Evolutionary conservation across 2,888 invertebrate genomes (phyloP).

Genomic region (Hypselothyrea guttata): DNA sequence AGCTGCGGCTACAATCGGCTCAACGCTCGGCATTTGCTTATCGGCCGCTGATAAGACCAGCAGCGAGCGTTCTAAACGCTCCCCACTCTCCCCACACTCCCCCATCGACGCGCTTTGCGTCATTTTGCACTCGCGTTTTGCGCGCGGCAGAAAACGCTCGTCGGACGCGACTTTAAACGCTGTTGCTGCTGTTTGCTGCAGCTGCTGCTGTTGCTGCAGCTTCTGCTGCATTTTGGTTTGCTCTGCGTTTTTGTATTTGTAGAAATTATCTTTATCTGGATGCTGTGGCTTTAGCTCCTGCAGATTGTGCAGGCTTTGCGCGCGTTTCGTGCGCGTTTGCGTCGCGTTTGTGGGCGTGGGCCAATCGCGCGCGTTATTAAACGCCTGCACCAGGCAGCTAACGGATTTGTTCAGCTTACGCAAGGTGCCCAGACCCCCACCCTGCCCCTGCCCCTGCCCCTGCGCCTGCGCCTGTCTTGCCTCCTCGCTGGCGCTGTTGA

Average conservation of each 20-base stretch:
- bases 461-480: too few species aligned
- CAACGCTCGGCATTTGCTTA: slow-evolving; percentile 13
- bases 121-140: slow-evolving; percentile 71
- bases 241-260: slow-evolving; percentile 82
- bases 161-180: slow-evolving; percentile 49
- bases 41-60: slow-evolving; percentile 37
- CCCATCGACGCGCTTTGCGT: slow-evolving; percentile 1
- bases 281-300: slow-evolving; percentile 46
- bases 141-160: slow-evolving; percentile 79
- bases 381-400: slow-evolving; percentile 74
- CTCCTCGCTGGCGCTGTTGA: slow-evolving; percentile 67
- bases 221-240: slow-evolving; percentile 68
- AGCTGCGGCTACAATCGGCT: slow-evolving; percentile 15
- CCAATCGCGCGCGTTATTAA: slow-evolving; percentile 59
- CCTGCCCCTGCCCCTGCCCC: slow-evolving; percentile 1
- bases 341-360: slow-evolving; percentile 32
- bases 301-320: slow-evolving; percentile 78
- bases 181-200: slow-evolving; percentile 2
- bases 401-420: slow-evolving; percentile 76
- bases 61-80: too few species aligned
- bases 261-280: slow-evolving; percentile 80
- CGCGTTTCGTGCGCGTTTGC: slow-evolving; percentile 67
- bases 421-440: slow-evolving; percentile 50
- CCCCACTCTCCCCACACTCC: slow-evolving; percentile 1
- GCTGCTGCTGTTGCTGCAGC: slow-evolving; percentile 28